A percentile compares a stretch with the other conserved stretches of the same genome.
Evolutionary conservation across 2,797 vertebrate species (phyloP).

Genomic region (Rhabdophis nuchalis): DNA sequence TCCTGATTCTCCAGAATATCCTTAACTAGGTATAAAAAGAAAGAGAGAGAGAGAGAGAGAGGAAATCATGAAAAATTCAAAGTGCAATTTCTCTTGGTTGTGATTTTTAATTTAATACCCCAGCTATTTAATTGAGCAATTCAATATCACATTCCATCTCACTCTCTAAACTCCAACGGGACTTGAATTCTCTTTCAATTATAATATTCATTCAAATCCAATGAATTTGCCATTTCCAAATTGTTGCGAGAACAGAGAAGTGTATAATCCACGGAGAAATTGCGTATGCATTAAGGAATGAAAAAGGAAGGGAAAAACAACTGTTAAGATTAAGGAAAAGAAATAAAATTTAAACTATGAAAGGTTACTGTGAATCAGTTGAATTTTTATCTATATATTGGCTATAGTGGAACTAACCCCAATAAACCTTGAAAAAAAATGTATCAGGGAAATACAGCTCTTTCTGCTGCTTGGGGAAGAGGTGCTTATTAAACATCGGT

Average conservation of each 20-base stretch:
- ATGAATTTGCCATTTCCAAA: not conserved
- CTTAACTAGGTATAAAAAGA: not conserved
- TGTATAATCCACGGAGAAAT: not conserved
- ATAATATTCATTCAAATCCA: not conserved
- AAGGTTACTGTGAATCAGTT: not conserved
- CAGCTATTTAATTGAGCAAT: not conserved
- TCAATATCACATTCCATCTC: not conserved
- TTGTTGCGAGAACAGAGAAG: not conserved
- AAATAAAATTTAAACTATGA: not conserved
- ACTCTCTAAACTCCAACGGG: not conserved
- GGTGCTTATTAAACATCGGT: not conserved
- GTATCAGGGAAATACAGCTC: not conserved
- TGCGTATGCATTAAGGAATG: not conserved
- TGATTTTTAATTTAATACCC: not conserved
- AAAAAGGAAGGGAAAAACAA: not conserved
- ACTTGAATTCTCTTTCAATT: not conserved
- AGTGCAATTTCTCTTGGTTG: not conserved
- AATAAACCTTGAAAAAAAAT: not conserved
- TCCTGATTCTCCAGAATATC: not conserved
- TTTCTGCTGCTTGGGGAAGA: not conserved
- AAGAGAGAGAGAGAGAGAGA: not conserved
- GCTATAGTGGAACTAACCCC: not conserved
- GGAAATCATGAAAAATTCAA: not conserved
- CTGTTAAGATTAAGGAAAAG: not conserved
- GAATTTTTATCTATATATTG: not conserved